phyloP scores from a whole-genome alignment of 1,140 invertebrate genomes.

The Camponotus vicinus region DNA sequence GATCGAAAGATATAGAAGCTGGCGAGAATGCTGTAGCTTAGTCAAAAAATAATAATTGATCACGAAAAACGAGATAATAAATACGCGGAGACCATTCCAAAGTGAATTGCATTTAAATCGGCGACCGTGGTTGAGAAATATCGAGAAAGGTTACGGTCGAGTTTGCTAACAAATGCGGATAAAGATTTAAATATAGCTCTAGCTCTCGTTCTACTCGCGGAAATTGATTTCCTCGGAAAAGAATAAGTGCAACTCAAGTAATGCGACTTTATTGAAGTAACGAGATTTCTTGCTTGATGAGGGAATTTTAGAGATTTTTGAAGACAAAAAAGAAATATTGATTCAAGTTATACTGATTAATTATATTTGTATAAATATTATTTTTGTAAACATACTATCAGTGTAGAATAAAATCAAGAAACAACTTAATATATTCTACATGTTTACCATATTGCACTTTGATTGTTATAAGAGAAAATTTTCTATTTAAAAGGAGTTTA shows the following conservation, averaged over 20 bases:
- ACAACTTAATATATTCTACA: background rate
- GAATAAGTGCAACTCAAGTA: conserved; percentile 18
- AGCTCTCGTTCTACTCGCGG: conserved; percentile 26
- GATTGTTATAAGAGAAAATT: background rate
- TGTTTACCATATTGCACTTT: background rate
- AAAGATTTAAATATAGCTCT: conserved; percentile 39
- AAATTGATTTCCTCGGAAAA: conserved; percentile 52
- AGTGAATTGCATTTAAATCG: conserved; percentile 48
- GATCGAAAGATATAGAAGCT: conserved; percentile 42
- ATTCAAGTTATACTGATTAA: background rate
- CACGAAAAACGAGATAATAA: conserved; percentile 58
- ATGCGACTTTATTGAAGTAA: conserved; percentile 52
- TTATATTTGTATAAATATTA: conserved; percentile 16
- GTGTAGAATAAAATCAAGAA: too few relatives aligned
- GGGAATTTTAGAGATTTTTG: background rate
- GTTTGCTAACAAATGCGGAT: conserved; percentile 53
- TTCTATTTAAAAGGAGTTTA: background rate
- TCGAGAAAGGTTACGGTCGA: conserved; percentile 36
- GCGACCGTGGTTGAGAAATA: conserved; percentile 53
- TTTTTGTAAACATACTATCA: background rate
- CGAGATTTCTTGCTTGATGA: conserved; percentile 30
- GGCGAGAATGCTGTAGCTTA: background rate
- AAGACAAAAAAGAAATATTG: conserved; percentile 3
- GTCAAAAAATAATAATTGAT: conserved; percentile 39
- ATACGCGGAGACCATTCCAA: conserved; percentile 1